Base-by-base conservation (phyloP, 1,140 invertebrate species). In the Sweltsa coloradensis region DNA sequence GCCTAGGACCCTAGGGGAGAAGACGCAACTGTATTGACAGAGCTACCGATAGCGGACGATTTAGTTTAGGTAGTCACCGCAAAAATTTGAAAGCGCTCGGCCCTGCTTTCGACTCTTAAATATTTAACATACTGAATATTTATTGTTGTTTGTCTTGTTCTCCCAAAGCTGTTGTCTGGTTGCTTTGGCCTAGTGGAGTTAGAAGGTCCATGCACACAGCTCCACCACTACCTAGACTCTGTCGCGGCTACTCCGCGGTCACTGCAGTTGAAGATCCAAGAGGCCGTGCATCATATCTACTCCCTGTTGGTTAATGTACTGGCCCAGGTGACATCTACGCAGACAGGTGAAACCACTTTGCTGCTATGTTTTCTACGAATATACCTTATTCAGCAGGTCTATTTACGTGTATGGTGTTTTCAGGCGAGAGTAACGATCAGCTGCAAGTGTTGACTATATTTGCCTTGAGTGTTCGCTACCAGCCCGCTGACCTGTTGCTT, bases 81-180 rank as follows among this genome's bases (percentile, higher is more conserved):
- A n/a, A n/a, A n/a, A n/a, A n/a, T n/a, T n/a, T n/a, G n/a, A n/a
- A n/a, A n/a, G n/a, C n/a, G n/a, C n/a, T n/a, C n/a, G n/a, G n/a
- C n/a, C n/a, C n/a, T n/a, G n/a, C n/a, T n/a, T n/a, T n/a, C n/a
- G n/a, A n/a, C n/a, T n/a, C n/a, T n/a, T n/a, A n/a, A n/a, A n/a
- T n/a, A n/a, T n/a, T n/a, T n/a, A n/a, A n/a, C n/a, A n/a, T n/a
- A n/a, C n/a, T n/a, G n/a, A n/a, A n/a, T n/a, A n/a, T n/a, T n/a
- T n/a, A n/a, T n/a, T n/a, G n/a, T n/a, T n/a, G n/a, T n/a, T n/a
- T n/a, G n/a, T n/a, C n/a, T n/a, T n/a, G n/a, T n/a, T n/a, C n/a
- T n/a, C n/a, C n/a, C n/a, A n/a, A n/a, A 76, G 58, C 59, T 79
- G 2, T 56, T 80, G 23, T 66, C 70, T 44, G 75, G 75, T 11